Base-by-base conservation (phyloP, 2,113 vertebrate genomes). In the Acanthisitta chloris region DNA sequence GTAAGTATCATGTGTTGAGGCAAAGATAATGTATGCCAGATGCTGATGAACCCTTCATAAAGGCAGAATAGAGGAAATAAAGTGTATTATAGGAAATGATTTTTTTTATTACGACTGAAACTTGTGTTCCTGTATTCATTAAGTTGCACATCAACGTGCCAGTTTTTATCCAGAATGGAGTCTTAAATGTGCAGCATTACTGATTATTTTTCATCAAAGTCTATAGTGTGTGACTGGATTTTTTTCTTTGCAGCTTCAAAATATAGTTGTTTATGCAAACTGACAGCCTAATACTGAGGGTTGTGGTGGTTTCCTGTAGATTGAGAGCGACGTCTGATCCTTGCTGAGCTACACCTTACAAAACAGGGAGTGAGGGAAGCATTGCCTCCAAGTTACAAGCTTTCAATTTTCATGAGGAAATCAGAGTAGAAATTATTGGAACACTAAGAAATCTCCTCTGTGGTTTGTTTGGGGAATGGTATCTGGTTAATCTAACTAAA, bases 1-100 rank as follows among this genome's bases (percentile, higher is more conserved):
- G 99, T 99, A 97, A 99, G 99, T 98, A 83, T 90, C 51, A 4
- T 54, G 2, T 45, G 70, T 79, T 76, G 66, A 89, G 91, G 45
- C 38, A 72, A 85, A 90, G 74, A 57, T 92, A 85, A 97, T 66
- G 58, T 74, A 57, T 86, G 71, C 92, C 36, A 82, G 80, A 80
- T 86, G 86, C 57, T 77, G 61, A 76, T 59, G 57, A 81, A 66
- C 34, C 42, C 84, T 90, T 77, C 87, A 77, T 94, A 92, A 92
- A 82, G 66, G 11, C 83, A 94, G 86, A 93, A 84, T 36, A 59
- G 96, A 71, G 83, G 92, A 96, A 94, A 88, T 86, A 84, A 96
- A 95, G 69, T 52, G 57, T 59, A 34, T 94, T 93, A 67, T 65
- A 72, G 76, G 90, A 93, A 96, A 90, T 80, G 43, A 31, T 54